Base-by-base conservation (phyloP, 2,888 invertebrate genomes). In the Lagria hirta region DNA sequence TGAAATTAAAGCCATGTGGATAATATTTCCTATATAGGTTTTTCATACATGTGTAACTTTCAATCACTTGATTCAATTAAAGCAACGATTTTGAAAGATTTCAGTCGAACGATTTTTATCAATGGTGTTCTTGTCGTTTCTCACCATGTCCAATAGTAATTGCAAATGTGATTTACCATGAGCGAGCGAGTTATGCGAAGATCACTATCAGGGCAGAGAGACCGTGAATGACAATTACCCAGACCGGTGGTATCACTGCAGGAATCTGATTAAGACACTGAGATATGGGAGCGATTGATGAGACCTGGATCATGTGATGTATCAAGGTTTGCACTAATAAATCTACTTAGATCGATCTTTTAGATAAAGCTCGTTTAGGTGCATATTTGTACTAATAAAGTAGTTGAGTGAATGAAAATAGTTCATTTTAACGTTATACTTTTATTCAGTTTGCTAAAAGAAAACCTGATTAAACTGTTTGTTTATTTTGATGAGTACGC, bases 211-310 rank as follows among this genome's bases (percentile, higher is more conserved):
- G 32, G 34, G 29, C 42, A 45, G 47, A 43, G 49, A 47, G 40
- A 51, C 52, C 54, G 46, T 58, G 60, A 62, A 64, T 62, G 63
- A 65, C 65, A 64, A 65, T 65, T 65, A 60, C 53, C 63, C 60
- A 56, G 58, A 52, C 55, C 50, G 58, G 41, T 54, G 60, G 60
- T 62, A 63, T 62, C 63, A 50, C 57, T 45, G 49, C 54, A 52
- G 57, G 60, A 52, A 64, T 64, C 64, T 61, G 63, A 63, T 63
- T 64, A 58, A 62, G 62, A 61, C 61, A 55, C 58, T 60, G 55
- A 51, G 54, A 54, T 52, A 57, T 52, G 51, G 47, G 53, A 48
- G 50, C 48, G 55, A 61, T 58, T 57, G 57, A 58, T 58, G 58
- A 51, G 54, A 51, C 49, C 47, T 49, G 49, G 38, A 45, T 51